phyloP scores from a whole-genome alignment of 2,888 invertebrate species.

The Melieria omissa region DNA sequence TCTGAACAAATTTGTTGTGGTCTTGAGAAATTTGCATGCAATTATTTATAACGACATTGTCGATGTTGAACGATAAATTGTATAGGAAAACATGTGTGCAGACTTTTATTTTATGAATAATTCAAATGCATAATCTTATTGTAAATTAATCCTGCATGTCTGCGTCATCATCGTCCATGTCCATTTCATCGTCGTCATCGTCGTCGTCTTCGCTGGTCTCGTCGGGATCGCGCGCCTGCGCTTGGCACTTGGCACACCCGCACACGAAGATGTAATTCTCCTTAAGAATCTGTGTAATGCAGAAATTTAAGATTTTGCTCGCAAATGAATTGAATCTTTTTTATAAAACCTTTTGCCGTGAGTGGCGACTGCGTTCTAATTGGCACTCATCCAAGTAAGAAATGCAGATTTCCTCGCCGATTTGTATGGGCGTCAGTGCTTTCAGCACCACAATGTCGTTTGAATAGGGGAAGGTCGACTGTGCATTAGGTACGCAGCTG shows the following conservation, averaged over 20 bases:
- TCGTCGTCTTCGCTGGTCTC: conserved; percentile 84
- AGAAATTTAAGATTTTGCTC: conserved; percentile 18
- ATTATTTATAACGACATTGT: background rate
- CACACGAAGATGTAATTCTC: conserved; percentile 87
- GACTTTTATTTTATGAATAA: too few species aligned
- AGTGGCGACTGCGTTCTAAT: conserved; percentile 83
- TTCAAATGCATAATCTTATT: background rate
- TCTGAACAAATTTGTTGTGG: background rate
- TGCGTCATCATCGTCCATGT: conserved; percentile 54
- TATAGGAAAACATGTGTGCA: too few species aligned
- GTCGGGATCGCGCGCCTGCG: conserved; percentile 80
- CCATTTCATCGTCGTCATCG: conserved; percentile 68
- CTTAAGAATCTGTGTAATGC: conserved; percentile 68
- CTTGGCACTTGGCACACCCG: conserved; percentile 81
- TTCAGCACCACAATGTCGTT: conserved; percentile 80
- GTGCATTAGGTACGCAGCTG: conserved; percentile 90
- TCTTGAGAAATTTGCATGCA: too few species aligned
- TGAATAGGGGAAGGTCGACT: conserved; percentile 84
- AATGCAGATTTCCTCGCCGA: conserved; percentile 89
- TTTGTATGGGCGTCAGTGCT: conserved; percentile 77
- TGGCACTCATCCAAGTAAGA: conserved; percentile 91
- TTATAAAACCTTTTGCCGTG: conserved; percentile 78
- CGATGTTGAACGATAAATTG: background rate
- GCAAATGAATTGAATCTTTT: conserved; percentile 5
- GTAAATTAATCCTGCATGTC: conserved; percentile 46